Base-by-base conservation (phyloP, 2,113 vertebrate species). In the Holacanthus passer region DNA sequence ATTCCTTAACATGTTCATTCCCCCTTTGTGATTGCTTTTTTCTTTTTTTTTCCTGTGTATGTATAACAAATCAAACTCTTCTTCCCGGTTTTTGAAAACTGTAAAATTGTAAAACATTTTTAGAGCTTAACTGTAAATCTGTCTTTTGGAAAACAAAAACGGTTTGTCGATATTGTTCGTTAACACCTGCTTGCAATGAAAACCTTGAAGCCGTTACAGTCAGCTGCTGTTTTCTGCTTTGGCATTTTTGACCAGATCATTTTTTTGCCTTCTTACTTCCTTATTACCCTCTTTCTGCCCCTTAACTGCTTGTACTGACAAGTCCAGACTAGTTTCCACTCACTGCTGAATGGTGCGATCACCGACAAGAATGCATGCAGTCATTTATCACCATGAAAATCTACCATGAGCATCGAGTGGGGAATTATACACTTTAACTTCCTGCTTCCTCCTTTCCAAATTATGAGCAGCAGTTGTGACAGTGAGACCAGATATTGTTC, bases 41-140 rank as follows among this genome's bases (percentile, higher is more conserved):
- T 27, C 12, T 27, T 31, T 37, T 19, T 27, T 27, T 31, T 37
- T 19, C n/a, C 43, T 4, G 43, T 77, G 73, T 67, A 58, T 83
- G n/a, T 67, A 9, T 76, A 73, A 82, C 68, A 72, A 77, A 82
- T 77, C 78, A 63, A 80, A 74, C 64, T 65, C 27, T 59, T 81
- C 66, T 80, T 66, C 75, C 73, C 52, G 63, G 53, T 60, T 85
- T 90, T 91, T 85, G 81, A 78, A 82, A 84, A 91, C 77, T 94
- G 91, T 90, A 92, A 84, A 93, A 92, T 89, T 94, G 88, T 93
- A 93, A 87, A 93, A 91, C 83, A 82, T 87, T 91, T 92, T 90
- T 90, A 77, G 71, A 89, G 75, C 74, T 77, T 87, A 82, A 86
- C 87, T 92, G 88, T 86, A 91, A 87, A 90, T 92, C 83, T 89